Evolutionary conservation across 1,140 invertebrate genomes (phyloP).

Genomic region (Zaprionus vittiger): DNA sequence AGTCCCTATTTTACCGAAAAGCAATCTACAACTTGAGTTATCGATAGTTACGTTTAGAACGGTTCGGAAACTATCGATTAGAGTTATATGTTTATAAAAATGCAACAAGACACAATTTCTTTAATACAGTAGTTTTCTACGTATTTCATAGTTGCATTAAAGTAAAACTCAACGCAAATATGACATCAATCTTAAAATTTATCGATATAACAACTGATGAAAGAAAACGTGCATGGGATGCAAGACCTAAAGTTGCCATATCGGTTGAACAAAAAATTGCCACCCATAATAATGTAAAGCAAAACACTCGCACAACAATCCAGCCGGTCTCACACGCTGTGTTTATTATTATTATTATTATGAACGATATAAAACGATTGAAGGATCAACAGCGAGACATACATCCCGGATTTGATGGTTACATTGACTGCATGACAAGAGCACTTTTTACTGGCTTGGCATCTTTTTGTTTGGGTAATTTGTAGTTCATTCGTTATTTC

Average conservation of each 20-base stretch:
- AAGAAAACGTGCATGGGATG: not conserved
- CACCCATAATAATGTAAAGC: not conserved
- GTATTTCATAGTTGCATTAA: not conserved
- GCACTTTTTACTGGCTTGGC: constrained; percentile 85
- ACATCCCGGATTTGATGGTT: constrained; percentile 85
- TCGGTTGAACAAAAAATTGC: not conserved
- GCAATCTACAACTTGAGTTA: not conserved
- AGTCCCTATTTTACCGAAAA: not conserved
- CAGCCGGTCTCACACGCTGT: constrained; percentile 3
- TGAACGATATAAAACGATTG: constrained; percentile 83
- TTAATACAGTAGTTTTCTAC: not conserved
- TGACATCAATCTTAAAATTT: too few species aligned
- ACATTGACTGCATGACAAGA: constrained; percentile 86
- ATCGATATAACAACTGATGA: too few species aligned
- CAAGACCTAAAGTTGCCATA: constrained; percentile 7
- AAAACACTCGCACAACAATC: constrained; percentile 6
- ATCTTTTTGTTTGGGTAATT: constrained; percentile 84
- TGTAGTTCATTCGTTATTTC: not conserved
- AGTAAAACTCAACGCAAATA: too few species aligned
- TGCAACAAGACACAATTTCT: too few species aligned
- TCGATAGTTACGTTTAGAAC: not conserved
- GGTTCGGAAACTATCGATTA: not conserved
- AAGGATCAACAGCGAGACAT: constrained; percentile 84
- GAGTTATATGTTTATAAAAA: not conserved
- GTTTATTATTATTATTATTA: constrained; percentile 52